Conservation (phyloP, 2,113 vertebrate species). For the Phainopepla nitens region DNA sequence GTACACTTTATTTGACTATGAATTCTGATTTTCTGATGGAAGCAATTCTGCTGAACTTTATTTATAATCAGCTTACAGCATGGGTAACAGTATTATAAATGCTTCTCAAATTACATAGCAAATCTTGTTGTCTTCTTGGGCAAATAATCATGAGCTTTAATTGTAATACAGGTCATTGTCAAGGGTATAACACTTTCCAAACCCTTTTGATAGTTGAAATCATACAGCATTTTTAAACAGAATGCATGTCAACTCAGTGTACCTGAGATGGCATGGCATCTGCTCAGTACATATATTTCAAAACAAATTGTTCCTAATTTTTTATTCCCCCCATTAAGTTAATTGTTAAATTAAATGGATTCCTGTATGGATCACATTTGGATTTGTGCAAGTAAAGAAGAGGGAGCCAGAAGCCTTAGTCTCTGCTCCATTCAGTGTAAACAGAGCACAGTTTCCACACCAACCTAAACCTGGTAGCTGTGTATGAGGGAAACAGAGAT, state of each 20-base stretch:
- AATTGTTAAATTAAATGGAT: not conserved
- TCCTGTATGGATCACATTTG: not conserved
- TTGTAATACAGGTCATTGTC: slow-evolving; percentile 65
- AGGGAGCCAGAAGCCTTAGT: not conserved
- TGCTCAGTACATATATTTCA: not conserved
- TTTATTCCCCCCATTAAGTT: not conserved
- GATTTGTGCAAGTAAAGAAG: not conserved
- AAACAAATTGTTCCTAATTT: not conserved
- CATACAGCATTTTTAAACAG: not conserved
- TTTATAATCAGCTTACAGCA: slow-evolving; percentile 72
- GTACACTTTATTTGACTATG: slow-evolving; percentile 69
- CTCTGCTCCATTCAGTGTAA: not conserved
- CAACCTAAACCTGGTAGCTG: not conserved
- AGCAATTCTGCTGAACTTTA: slow-evolving; percentile 68
- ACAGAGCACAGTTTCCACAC: not conserved
- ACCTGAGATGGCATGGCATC: slow-evolving; percentile 18
- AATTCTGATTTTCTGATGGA: slow-evolving; percentile 68
- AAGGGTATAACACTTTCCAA: slow-evolving; percentile 59
- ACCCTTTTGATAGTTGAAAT: slow-evolving; percentile 45
- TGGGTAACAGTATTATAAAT: slow-evolving; percentile 39
- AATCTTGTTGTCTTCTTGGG: slow-evolving; percentile 67
- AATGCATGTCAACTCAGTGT: not conserved
- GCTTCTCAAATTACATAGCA: slow-evolving; percentile 67
- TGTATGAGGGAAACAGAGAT: not conserved
- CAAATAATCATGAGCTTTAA: slow-evolving; percentile 63